These are phyloP conservation scores for Caenorhabditis afra DNA, from an alignment of 2,888 invertebrate genomes.

Conservation along the genomic window DNA sequence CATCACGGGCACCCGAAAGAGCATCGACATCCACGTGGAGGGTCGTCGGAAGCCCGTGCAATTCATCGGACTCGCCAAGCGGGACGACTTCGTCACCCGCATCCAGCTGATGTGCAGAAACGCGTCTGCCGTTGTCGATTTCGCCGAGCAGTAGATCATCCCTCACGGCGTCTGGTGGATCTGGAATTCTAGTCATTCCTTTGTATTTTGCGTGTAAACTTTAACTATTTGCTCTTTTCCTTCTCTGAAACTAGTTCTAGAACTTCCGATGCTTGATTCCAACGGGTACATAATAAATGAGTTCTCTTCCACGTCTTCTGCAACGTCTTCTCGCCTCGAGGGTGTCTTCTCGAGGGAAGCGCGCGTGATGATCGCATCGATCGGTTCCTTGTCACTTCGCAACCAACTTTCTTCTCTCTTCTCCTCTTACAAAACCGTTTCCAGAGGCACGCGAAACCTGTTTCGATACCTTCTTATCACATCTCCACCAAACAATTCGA, in stretches of 20 bases:
- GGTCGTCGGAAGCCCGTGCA: slow-evolving; percentile 71
- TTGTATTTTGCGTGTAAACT: slow-evolving; percentile 1
- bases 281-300: slow-evolving; percentile 7
- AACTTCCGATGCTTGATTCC: not conserved
- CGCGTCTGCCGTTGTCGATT: slow-evolving; percentile 44
- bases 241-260: slow-evolving; percentile 4
- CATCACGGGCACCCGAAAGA: slow-evolving; percentile 72
- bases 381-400: slow-evolving; percentile 16
- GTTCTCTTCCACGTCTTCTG: no score
- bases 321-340: not conserved
- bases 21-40: slow-evolving; percentile 69
- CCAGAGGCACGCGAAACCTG: slow-evolving; percentile 12
- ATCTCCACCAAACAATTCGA: slow-evolving; percentile 20
- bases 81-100: slow-evolving; percentile 68
- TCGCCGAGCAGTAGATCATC: slow-evolving; percentile 34
- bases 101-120: slow-evolving; percentile 63
- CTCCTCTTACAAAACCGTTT: slow-evolving; percentile 10
- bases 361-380: slow-evolving; percentile 12
- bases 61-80: slow-evolving; percentile 69
- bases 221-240: no score
- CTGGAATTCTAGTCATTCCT: not conserved
- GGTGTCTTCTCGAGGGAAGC: not conserved
- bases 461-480: slow-evolving; percentile 19
- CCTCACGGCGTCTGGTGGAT: not conserved
- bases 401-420: not conserved